Conservation (phyloP, 1,140 invertebrate species). For the Drosophila repleta region DNA sequence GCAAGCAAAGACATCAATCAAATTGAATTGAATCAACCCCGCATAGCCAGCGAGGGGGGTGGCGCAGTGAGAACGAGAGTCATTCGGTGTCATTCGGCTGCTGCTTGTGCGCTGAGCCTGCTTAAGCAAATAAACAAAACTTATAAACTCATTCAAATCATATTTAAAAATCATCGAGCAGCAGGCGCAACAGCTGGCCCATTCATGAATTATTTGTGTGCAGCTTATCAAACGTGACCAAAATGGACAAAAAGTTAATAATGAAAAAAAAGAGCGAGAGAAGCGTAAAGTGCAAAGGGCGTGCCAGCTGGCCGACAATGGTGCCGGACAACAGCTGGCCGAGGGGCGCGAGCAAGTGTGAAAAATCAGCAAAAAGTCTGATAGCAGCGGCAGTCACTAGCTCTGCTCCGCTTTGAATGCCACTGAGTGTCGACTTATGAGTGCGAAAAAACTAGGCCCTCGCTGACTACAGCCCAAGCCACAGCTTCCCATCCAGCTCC, state of each 20-base stretch:
- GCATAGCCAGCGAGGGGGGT: neutral
- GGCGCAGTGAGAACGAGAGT: constrained; percentile 3
- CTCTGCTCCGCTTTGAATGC: constrained; percentile 45
- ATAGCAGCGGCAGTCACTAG: constrained; percentile 28
- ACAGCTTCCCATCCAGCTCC: constrained; percentile 19
- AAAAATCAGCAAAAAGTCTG: constrained; percentile 68
- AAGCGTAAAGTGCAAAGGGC: constrained; percentile 14
- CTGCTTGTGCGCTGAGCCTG: constrained; percentile 33
- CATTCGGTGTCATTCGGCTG: neutral
- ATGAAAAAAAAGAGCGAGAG: constrained; percentile 41
- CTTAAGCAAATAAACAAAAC: constrained; percentile 76
- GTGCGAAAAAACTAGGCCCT: constrained; percentile 33
- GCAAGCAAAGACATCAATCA: constrained; percentile 74
- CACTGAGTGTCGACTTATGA: constrained; percentile 34
- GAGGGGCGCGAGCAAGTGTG: constrained; percentile 56
- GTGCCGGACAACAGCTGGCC: constrained; percentile 51
- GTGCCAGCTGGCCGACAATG: constrained; percentile 57
- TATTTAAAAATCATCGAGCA: constrained; percentile 75
- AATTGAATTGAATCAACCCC: constrained; percentile 56
- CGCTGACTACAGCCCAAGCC: constrained; percentile 8
- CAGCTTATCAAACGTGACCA: constrained; percentile 79
- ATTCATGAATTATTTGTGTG: constrained; percentile 77
- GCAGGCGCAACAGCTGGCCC: constrained; percentile 68
- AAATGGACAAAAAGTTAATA: constrained; percentile 70
- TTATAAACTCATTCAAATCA: constrained; percentile 81